phyloP scores from a whole-genome alignment of 1,140 invertebrate species.

The Drosophila busckii region DNA sequence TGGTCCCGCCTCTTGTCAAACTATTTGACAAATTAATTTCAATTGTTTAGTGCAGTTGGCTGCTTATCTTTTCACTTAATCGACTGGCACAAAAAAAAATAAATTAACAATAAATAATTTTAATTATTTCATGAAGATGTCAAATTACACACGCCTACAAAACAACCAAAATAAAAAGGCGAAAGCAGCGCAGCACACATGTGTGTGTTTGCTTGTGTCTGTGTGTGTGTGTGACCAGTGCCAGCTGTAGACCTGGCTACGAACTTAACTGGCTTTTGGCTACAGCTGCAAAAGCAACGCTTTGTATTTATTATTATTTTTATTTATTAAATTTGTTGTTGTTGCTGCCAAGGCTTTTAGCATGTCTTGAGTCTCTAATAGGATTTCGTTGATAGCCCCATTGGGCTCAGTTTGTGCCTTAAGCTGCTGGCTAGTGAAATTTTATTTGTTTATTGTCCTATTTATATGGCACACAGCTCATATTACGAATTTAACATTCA shows the following conservation, averaged over 20 bases:
- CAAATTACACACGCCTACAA: slow-evolving; percentile 72
- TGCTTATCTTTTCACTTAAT: slow-evolving; percentile 68
- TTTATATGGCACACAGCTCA: slow-evolving; percentile 18
- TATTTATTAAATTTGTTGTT: slow-evolving; percentile 71
- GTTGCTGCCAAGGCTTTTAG: slow-evolving; percentile 43
- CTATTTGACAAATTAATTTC: slow-evolving; percentile 69
- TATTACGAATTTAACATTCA: too few species aligned
- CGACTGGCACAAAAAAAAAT: slow-evolving; percentile 56
- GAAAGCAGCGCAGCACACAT: slow-evolving; percentile 25
- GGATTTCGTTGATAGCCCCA: slow-evolving; percentile 50
- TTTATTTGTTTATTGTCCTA: too few species aligned
- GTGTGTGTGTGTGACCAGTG: slow-evolving; percentile 22
- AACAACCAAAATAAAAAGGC: too few species aligned
- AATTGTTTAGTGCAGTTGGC: slow-evolving; percentile 58
- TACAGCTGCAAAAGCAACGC: slow-evolving; percentile 51
- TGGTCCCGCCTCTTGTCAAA: slow-evolving; percentile 47
- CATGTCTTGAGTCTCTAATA: slow-evolving; percentile 53
- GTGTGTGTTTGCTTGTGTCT: too few species aligned
- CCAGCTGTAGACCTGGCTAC: slow-evolving; percentile 14
- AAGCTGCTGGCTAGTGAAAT: too few species aligned
- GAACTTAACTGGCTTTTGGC: slow-evolving; percentile 60
- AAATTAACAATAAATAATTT: slow-evolving; percentile 78
- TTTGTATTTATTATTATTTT: slow-evolving; percentile 71
- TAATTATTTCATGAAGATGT: slow-evolving; percentile 77
- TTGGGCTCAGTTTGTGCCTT: slow-evolving; percentile 41